These are phyloP conservation scores for Blastobasis lacticolella DNA, from an alignment of 2,888 invertebrate species.

Conservation along the genomic window DNA sequence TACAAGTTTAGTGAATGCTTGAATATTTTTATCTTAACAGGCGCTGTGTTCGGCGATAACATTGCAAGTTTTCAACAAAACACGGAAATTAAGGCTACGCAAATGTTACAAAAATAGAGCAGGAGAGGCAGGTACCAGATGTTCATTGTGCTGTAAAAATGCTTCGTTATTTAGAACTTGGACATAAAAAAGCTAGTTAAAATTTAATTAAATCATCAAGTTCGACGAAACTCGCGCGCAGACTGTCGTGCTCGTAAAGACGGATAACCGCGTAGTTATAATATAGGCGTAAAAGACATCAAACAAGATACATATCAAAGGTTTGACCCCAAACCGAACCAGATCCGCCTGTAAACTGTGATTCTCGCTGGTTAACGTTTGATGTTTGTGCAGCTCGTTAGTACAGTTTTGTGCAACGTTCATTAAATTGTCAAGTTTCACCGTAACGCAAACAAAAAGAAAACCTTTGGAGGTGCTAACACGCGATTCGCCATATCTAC, in stretches of 20 bases:
- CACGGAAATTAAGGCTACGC: slow-evolving; percentile 2
- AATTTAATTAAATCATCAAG: not conserved
- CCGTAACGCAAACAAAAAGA: slow-evolving; percentile 15
- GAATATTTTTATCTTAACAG: slow-evolving; percentile 9
- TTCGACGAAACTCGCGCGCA: slow-evolving; percentile 1
- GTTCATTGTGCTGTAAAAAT: slow-evolving; percentile 1
- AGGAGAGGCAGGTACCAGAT: slow-evolving; percentile 1
- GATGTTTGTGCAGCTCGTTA: slow-evolving; percentile 47
- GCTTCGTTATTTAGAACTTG: not conserved
- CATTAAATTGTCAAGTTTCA: slow-evolving; percentile 38
- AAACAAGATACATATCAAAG: slow-evolving; percentile 52
- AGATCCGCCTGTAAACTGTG: slow-evolving; percentile 43
- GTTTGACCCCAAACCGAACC: slow-evolving; percentile 55
- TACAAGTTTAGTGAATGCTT: slow-evolving; percentile 4
- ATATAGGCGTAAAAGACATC: slow-evolving; percentile 48
- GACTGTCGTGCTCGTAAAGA: slow-evolving; percentile 9
- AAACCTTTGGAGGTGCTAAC: too few species aligned
- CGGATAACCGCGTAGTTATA: slow-evolving; percentile 21
- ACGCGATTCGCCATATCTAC: too few species aligned
- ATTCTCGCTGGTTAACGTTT: slow-evolving; percentile 34
- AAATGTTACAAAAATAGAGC: too few species aligned
- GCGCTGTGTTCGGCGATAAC: slow-evolving; percentile 4
- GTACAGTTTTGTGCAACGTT: slow-evolving; percentile 26
- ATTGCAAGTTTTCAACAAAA: slow-evolving; percentile 3
- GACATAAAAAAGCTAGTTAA: not conserved